A percentile compares a stretch with the other conserved stretches of the same genome.
phyloP scores from a whole-genome alignment of 2,888 invertebrate genomes.

The Andrena flavipes region DNA sequence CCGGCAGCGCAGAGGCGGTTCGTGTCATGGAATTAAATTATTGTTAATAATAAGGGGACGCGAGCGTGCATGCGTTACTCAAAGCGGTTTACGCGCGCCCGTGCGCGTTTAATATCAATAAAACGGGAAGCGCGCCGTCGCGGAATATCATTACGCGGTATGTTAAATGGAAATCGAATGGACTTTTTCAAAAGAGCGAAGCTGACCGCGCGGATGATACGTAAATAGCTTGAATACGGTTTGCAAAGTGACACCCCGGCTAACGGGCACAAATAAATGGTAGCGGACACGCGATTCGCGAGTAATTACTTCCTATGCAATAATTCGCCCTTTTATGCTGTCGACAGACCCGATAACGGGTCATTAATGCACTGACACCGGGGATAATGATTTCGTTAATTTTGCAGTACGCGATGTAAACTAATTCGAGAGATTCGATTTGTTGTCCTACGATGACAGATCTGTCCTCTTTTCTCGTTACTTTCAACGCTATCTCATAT shows the following conservation, averaged over 20 bases:
- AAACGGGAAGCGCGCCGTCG: constrained; percentile 2
- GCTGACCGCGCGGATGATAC: neutral
- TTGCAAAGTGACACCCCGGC: neutral
- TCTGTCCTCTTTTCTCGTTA: neutral
- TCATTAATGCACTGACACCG: neutral
- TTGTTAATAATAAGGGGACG: constrained; percentile 34
- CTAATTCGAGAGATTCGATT: neutral
- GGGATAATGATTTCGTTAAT: constrained; percentile 4
- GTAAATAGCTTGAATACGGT: constrained; percentile 11
- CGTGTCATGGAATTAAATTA: constrained; percentile 36
- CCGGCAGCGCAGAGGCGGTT: neutral
- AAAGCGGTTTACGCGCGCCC: constrained; percentile 22
- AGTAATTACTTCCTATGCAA: constrained; percentile 33
- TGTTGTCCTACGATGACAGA: neutral
- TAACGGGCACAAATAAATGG: constrained; percentile 16
- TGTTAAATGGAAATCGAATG: constrained; percentile 34
- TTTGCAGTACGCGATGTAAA: neutral
- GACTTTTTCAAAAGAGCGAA: constrained; percentile 20
- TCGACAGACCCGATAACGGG: neutral
- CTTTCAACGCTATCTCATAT: too few species aligned
- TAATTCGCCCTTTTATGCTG: constrained; percentile 36
- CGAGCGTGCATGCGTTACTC: constrained; percentile 12
- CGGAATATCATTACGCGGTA: constrained; percentile 23
- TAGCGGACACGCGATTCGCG: neutral
- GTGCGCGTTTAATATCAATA: constrained; percentile 47